Evolutionary conservation across 2,888 invertebrate species (phyloP).

Genomic region (Ectobius pallidus): DNA sequence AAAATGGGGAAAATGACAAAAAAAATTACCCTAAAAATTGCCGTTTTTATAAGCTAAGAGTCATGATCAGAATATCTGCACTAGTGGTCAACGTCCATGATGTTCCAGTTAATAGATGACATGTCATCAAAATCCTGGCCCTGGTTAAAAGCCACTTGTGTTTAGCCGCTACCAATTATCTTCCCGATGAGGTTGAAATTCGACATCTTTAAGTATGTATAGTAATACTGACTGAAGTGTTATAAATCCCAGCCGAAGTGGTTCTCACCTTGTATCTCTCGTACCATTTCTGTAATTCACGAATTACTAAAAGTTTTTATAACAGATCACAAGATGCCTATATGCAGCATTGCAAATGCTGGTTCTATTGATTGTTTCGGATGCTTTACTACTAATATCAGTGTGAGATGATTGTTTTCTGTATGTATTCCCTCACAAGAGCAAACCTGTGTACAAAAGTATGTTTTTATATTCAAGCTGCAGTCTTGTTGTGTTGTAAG

Average conservation of each 20-base stretch:
- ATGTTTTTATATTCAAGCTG: neutral
- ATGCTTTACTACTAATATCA: neutral
- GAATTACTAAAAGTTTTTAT: neutral
- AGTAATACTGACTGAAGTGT: neutral
- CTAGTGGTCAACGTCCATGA: too few species aligned
- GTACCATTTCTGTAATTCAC: neutral
- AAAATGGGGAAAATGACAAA: too few species aligned
- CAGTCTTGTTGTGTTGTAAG: neutral
- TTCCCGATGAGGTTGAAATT: neutral
- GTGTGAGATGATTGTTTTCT: neutral
- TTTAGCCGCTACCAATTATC: neutral
- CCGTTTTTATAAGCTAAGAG: too few species aligned
- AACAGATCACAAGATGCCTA: slow-evolving; percentile 14
- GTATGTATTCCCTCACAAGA: neutral
- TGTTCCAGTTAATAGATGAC: too few species aligned
- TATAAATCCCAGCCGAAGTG: too few species aligned
- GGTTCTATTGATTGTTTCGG: neutral
- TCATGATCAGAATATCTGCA: too few species aligned
- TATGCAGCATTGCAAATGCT: neutral
- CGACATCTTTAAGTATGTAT: too few species aligned
- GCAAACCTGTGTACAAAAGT: neutral
- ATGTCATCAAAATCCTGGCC: too few species aligned
- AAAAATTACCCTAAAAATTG: too few species aligned
- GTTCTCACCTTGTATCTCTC: neutral
- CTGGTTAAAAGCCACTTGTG: too few species aligned